These are phyloP conservation scores for Adrianichthys oophorus DNA, from an alignment of 2,797 vertebrate species.

Conservation along the genomic window DNA sequence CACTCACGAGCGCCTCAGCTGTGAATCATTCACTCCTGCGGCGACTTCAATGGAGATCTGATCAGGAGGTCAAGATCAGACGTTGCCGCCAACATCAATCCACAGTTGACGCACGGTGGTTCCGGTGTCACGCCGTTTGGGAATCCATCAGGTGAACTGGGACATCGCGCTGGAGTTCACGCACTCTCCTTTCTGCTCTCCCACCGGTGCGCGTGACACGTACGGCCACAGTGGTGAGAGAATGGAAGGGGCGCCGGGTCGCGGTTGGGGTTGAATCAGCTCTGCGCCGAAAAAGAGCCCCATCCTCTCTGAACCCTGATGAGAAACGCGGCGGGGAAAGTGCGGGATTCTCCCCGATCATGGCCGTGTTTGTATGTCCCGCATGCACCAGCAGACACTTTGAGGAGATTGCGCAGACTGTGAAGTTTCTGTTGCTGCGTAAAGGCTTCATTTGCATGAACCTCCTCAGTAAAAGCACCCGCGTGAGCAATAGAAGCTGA, in stretches of 20 bases:
- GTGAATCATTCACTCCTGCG: conserved; percentile 14
- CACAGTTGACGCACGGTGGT: too few species aligned
- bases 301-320: conserved; percentile 2
- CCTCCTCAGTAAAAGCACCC: not conserved
- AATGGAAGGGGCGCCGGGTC: too few species aligned
- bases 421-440: not conserved
- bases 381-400: not conserved
- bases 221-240: too few species aligned
- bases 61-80: too few species aligned
- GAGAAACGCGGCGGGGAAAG: conserved; percentile 28
- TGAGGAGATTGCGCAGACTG: too few species aligned
- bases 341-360: conserved; percentile 27
- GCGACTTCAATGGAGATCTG: conserved; percentile 9
- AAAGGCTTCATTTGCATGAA: not conserved
- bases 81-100: too few species aligned
- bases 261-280: conserved; percentile 5
- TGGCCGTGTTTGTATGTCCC: not conserved
- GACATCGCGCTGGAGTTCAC: too few species aligned
- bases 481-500: too few species aligned
- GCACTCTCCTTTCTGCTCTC: conserved; percentile 31
- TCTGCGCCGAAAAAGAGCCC: conserved; percentile 8
- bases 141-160: conserved; percentile 29
- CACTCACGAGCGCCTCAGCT: not conserved
- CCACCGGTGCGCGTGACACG: conserved; percentile 9
- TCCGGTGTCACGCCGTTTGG: too few species aligned